Evolutionary conservation across 2,113 vertebrate genomes (phyloP).

Genomic region (Cyanoramphus novaezelandiae): DNA sequence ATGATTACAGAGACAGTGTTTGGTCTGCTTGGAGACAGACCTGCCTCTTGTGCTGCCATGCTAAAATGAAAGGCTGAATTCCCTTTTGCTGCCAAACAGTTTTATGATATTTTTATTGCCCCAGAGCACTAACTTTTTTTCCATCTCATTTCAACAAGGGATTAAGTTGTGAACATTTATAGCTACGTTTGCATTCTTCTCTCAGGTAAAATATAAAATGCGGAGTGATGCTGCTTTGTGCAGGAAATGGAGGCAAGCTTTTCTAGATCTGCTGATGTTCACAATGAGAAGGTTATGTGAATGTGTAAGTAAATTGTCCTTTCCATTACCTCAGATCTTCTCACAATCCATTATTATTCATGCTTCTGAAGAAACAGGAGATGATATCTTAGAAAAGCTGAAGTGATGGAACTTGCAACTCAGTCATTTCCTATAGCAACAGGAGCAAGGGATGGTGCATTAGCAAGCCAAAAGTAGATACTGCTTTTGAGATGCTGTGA

Average conservation of each 20-base stretch:
- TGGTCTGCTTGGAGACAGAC: not conserved
- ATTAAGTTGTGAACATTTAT: not conserved
- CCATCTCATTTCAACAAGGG: not conserved
- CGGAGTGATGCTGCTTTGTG: not conserved
- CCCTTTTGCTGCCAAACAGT: not conserved
- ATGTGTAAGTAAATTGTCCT: not conserved
- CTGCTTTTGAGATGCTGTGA: not conserved
- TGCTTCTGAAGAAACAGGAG: not conserved
- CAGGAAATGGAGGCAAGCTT: not conserved
- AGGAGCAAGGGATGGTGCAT: not conserved
- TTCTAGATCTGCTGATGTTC: not conserved
- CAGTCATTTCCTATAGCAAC: accelerated
- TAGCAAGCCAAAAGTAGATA: not conserved
- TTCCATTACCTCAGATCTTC: not conserved
- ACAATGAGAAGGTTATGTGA: not conserved
- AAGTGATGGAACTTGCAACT: not conserved
- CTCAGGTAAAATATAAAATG: conserved; percentile 24
- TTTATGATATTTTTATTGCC: not conserved
- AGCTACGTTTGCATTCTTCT: conserved; percentile 16
- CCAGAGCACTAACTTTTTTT: not conserved
- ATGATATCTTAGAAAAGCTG: not conserved
- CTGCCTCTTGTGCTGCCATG: not conserved
- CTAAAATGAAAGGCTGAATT: conserved; percentile 11
- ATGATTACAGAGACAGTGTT: not conserved
- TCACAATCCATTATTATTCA: not conserved